Conservation (phyloP, 2,797 vertebrate genomes). For the Sparidentex hasta region DNA sequence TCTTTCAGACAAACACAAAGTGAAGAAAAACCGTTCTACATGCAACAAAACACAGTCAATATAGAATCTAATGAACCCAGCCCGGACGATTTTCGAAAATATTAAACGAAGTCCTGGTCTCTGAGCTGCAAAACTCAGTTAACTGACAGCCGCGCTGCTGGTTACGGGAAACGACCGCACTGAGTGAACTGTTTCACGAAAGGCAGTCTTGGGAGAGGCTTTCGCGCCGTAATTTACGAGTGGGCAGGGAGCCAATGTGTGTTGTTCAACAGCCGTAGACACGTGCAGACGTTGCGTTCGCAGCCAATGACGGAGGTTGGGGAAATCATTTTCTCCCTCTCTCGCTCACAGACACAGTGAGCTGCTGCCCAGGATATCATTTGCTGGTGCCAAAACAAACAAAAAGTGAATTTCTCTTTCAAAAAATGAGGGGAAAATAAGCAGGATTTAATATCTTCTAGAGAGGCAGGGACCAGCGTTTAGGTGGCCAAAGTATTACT, state of each 20-base stretch:
- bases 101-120: constrained; percentile 36
- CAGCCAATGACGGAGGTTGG: constrained; percentile 61
- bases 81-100: constrained; percentile 38
- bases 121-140: constrained; percentile 35
- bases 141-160: constrained; percentile 45
- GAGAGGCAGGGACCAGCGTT: constrained; percentile 28
- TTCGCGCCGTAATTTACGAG: constrained; percentile 69
- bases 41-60: constrained; percentile 23
- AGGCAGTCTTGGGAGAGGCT: constrained; percentile 56
- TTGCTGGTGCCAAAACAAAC: constrained; percentile 28
- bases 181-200: constrained; percentile 57
- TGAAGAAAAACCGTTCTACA: constrained; percentile 3
- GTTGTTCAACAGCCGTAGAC: constrained; percentile 70
- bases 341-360: constrained; percentile 43
- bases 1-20: background rate
- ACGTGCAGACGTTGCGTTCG: constrained; percentile 64
- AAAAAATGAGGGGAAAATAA: constrained; percentile 45
- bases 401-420: constrained; percentile 37
- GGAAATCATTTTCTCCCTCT: constrained; percentile 68
- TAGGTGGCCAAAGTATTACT: constrained; percentile 26
- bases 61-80: constrained; percentile 38
- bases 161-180: constrained; percentile 47
- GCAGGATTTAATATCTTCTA: constrained; percentile 39
- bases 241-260: constrained; percentile 63
- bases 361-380: constrained; percentile 41